Evolutionary conservation across 2,113 vertebrate genomes (phyloP).

Genomic region (Motacilla alba): DNA sequence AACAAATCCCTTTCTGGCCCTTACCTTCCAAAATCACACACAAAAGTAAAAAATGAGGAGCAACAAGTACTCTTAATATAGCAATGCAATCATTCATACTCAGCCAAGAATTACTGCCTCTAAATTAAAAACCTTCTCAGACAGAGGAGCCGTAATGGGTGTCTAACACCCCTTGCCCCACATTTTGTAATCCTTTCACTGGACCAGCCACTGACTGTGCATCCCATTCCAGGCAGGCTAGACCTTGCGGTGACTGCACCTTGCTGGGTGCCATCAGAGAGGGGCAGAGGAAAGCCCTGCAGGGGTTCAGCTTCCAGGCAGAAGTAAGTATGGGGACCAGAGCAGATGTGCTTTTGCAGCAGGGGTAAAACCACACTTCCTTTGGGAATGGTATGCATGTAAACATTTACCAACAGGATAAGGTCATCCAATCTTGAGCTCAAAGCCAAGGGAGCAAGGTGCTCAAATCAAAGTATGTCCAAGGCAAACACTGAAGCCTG

Average conservation of each 20-base stretch:
- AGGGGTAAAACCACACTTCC: accelerated
- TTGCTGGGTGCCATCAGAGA: neutral
- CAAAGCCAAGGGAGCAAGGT: neutral
- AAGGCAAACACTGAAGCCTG: neutral
- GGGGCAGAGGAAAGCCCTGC: neutral
- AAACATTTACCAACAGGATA: neutral
- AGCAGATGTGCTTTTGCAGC: accelerated
- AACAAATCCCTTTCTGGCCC: neutral
- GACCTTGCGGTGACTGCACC: too few relatives aligned
- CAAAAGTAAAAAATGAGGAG: neutral
- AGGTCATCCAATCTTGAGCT: neutral
- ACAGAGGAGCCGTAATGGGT: neutral
- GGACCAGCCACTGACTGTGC: neutral
- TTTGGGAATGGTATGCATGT: neutral
- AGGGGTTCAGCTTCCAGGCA: neutral
- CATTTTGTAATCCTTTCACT: neutral
- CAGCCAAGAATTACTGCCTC: neutral
- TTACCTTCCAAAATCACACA: neutral
- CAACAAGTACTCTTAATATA: neutral
- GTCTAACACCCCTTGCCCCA: neutral
- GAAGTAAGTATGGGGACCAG: too few relatives aligned
- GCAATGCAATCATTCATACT: neutral
- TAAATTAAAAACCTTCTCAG: neutral
- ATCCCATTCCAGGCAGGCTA: neutral
- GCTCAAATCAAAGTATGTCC: neutral